Conservation (phyloP, 2,797 vertebrate species). For the Spea hammondii region DNA sequence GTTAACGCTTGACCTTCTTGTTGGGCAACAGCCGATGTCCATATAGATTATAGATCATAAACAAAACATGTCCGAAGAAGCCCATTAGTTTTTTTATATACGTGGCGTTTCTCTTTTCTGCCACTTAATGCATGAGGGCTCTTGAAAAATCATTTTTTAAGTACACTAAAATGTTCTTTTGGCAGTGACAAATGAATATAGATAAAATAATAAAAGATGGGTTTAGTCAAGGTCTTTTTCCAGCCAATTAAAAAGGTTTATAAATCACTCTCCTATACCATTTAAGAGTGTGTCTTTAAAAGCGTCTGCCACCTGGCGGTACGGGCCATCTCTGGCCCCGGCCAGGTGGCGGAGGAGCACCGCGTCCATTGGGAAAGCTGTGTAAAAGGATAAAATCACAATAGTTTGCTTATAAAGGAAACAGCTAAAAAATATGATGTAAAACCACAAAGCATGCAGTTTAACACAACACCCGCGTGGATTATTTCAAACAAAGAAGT, state of each 20-base stretch:
- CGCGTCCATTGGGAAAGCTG: conserved; percentile 83
- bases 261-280: conserved; percentile 55
- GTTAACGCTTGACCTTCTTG: conserved; percentile 46
- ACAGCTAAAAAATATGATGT: conserved; percentile 30
- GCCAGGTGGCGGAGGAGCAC: conserved; percentile 74
- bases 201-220: conserved; percentile 9
- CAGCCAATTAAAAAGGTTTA: conserved; percentile 44
- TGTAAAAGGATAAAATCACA: conserved; percentile 80
- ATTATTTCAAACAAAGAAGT: conserved; percentile 3
- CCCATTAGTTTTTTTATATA: not conserved
- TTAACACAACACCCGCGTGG: conserved; percentile 16
- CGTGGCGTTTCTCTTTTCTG: conserved; percentile 47
- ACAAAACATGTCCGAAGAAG: conserved; percentile 27
- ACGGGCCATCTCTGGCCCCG: conserved; percentile 80
- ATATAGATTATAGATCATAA: conserved; percentile 55
- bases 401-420: conserved; percentile 67
- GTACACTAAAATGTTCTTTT: conserved; percentile 46
- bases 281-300: conserved; percentile 73
- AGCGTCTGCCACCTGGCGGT: conserved; percentile 76
- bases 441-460: conserved; percentile 36
- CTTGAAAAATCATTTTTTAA: conserved; percentile 51
- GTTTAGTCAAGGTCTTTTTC: conserved; percentile 45
- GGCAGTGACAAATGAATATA: conserved; percentile 29
- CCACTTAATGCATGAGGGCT: conserved; percentile 64
- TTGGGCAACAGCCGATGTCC: conserved; percentile 44